Conservation (phyloP, 1,140 invertebrate species). For the Papilio glaucus region DNA sequence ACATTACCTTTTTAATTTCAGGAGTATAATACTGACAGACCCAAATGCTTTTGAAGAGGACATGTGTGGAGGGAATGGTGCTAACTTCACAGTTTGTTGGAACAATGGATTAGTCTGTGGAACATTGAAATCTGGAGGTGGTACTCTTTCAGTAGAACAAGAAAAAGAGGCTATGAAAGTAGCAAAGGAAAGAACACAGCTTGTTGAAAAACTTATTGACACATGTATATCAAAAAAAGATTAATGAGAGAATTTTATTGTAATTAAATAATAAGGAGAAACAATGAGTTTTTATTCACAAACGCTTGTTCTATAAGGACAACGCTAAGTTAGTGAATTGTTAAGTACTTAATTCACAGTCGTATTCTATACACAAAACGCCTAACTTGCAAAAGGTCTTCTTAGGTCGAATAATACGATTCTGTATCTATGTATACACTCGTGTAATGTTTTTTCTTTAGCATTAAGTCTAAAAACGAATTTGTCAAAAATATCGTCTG, state of each 20-base stretch:
- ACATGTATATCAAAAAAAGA: slow-evolving; percentile 63
- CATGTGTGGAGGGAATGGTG: slow-evolving; percentile 72
- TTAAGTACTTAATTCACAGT: too few species aligned
- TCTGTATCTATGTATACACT: too few species aligned
- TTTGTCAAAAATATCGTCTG: too few species aligned
- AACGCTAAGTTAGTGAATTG: too few species aligned
- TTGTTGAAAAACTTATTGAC: slow-evolving; percentile 67
- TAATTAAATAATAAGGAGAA: slow-evolving; percentile 13
- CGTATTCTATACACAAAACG: too few species aligned
- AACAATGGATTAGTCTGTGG: slow-evolving; percentile 68
- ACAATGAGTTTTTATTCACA: too few species aligned
- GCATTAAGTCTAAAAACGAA: too few species aligned
- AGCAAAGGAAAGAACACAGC: slow-evolving; percentile 63
- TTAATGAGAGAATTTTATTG: slow-evolving; percentile 44
- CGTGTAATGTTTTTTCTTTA: too few species aligned
- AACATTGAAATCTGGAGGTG: slow-evolving; percentile 72
- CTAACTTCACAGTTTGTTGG: slow-evolving; percentile 71
- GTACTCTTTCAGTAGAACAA: slow-evolving; percentile 59
- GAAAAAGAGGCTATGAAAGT: slow-evolving; percentile 66
- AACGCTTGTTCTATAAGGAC: too few species aligned
- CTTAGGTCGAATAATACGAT: too few species aligned
- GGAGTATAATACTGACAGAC: slow-evolving; percentile 64
- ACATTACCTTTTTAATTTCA: slow-evolving; percentile 38
- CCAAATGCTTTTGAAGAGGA: slow-evolving; percentile 77
- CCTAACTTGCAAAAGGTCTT: too few species aligned